Percentiles rank a stretch among this genome's conserved stretches.
These are phyloP conservation scores for Drosophila acutilabella DNA, from an alignment of 2,888 invertebrate species.

Conservation along the genomic window DNA sequence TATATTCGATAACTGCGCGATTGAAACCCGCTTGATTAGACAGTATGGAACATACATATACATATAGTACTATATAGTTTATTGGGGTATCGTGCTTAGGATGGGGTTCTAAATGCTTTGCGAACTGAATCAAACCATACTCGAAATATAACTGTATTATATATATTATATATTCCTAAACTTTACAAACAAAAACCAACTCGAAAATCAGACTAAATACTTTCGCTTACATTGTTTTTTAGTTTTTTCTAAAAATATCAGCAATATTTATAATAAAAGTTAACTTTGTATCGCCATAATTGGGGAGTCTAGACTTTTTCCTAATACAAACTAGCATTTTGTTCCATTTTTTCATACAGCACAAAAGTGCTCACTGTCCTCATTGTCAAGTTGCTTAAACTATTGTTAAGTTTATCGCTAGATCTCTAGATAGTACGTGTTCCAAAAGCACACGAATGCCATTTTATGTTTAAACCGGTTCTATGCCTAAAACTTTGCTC, in stretches of 20 bases:
- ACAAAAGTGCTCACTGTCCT: slow-evolving; percentile 48
- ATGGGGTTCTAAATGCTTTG: slow-evolving; percentile 37
- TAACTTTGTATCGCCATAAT: slow-evolving; percentile 54
- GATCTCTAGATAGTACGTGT: slow-evolving; percentile 29
- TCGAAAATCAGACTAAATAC: slow-evolving; percentile 63
- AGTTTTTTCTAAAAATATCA: slow-evolving; percentile 52
- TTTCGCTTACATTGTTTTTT: slow-evolving; percentile 34
- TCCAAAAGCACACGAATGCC: slow-evolving; percentile 70
- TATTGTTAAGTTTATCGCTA: slow-evolving; percentile 37
- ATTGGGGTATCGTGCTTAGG: slow-evolving; percentile 24
- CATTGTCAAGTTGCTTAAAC: slow-evolving; percentile 47
- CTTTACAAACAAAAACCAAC: slow-evolving; percentile 24
- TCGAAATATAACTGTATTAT: slow-evolving; percentile 4
- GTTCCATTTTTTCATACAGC: slow-evolving; percentile 25
- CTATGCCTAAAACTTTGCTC: slow-evolving; percentile 12
- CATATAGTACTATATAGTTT: slow-evolving; percentile 16
- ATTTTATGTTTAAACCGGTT: slow-evolving; percentile 13
- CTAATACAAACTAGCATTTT: slow-evolving; percentile 12
- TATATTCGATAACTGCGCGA: slow-evolving; percentile 39
- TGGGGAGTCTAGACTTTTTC: slow-evolving; percentile 31
- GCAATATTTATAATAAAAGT: slow-evolving; percentile 62
- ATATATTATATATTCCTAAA: not conserved
- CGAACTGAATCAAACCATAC: slow-evolving; percentile 14
- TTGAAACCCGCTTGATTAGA: slow-evolving; percentile 67
- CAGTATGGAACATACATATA: slow-evolving; percentile 26